Base-by-base conservation (phyloP, 92 coral and sea anemone genomes). In the Meandrina meandrites region DNA sequence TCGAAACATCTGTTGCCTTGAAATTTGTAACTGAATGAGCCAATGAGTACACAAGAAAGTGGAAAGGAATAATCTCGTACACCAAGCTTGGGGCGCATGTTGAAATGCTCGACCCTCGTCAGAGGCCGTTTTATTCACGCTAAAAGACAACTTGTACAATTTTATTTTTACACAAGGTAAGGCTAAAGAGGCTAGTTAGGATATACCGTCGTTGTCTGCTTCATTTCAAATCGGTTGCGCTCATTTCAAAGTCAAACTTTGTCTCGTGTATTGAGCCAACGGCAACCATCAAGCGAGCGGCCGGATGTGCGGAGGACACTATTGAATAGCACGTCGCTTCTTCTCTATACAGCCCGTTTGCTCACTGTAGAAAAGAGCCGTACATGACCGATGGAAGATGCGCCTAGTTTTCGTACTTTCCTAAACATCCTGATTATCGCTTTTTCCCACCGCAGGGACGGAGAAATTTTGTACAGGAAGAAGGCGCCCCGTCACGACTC, bases 371-470 rank as follows among this genome's bases (percentile, higher is more conserved):
- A 40, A 79, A 56, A 58, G 19, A 12, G 32, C 22, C 30, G 18
- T 36, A 60, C 17, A 18, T 22, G 24, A 21, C 36, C 57, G 16
- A 37, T 69, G 28, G 14, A 76, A 37, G 81, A 19, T 57, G 57
- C 16, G 18, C n/a, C 56, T 36, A 8, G 54, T 36, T 58, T 42
- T 40, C 66, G 21, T 4, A 64, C 81, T 85, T 48, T 78, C 68
- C 60, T 85, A 45, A 85, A 77, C 51, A 27, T 78, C 88, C 82
- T 77, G 76, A 42, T 85, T 85, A 85, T 31, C 34, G 60, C 22
- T 76, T 27, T 62, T 42, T 19, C 75, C 76, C 58, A 2, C 81
- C 45, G 40, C 58, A 75, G 81, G 88, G 58, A 47, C 76, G 48
- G n/a, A 31, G 37, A 32, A 24, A 27, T 56, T 36, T 71, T 76